Conservation (phyloP, 1,140 invertebrate species). For the Onthophagus taurus region DNA sequence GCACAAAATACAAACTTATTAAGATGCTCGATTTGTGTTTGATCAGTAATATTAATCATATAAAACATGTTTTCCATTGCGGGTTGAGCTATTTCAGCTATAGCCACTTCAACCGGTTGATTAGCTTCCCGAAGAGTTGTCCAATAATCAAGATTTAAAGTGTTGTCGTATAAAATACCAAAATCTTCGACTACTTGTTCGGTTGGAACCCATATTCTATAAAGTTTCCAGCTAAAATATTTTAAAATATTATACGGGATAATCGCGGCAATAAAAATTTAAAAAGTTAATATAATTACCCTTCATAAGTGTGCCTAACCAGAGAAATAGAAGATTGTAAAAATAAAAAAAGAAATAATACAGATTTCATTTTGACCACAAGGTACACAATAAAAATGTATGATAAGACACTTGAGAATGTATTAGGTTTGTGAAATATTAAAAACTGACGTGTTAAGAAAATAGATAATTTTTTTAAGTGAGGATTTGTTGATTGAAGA, state of each 20-base stretch:
- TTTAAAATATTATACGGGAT: background rate
- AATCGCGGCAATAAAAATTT: background rate
- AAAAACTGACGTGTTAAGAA: too few relatives aligned
- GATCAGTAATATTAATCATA: constrained; percentile 12
- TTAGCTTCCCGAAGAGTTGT: constrained; percentile 7
- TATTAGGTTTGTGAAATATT: too few relatives aligned
- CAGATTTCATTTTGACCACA: too few relatives aligned
- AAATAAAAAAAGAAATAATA: too few relatives aligned
- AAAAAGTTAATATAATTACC: constrained; percentile 2
- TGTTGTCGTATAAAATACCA: background rate
- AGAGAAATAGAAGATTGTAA: background rate
- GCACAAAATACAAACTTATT: constrained; percentile 15
- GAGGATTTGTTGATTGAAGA: too few relatives aligned
- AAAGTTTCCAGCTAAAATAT: constrained; percentile 3
- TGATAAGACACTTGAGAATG: too few relatives aligned
- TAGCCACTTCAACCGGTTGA: constrained; percentile 14
- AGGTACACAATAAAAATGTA: too few relatives aligned
- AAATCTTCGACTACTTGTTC: background rate
- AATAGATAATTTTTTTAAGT: too few relatives aligned
- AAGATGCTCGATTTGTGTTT: constrained; percentile 17
- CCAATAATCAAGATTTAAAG: constrained; percentile 19
- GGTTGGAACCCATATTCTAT: background rate
- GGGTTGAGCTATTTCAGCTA: constrained; percentile 15
- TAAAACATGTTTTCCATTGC: constrained; percentile 16
- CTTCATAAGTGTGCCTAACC: background rate